Conservation (phyloP, 2,888 invertebrate species). For the Halocaridina rubra region DNA sequence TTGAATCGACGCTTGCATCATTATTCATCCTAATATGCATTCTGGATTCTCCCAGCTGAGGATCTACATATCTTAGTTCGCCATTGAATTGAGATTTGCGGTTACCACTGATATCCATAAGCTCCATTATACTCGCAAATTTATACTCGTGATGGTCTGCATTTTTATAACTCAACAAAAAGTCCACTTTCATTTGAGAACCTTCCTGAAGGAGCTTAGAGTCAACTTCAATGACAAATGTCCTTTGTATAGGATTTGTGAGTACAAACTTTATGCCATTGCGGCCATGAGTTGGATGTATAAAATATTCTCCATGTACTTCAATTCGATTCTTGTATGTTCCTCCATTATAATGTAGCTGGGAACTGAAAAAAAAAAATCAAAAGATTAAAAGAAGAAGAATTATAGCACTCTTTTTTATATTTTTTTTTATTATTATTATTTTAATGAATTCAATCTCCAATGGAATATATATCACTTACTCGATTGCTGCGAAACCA, state of each 20-base stretch:
- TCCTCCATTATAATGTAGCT: not conserved
- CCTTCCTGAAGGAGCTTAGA: not conserved
- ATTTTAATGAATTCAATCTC: too few species aligned
- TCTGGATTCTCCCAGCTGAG: not conserved
- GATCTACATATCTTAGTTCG: not conserved
- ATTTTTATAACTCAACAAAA: not conserved
- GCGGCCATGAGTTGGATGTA: not conserved
- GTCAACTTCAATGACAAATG: not conserved
- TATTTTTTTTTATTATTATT: too few species aligned
- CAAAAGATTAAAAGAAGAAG: too few species aligned
- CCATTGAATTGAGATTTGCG: not conserved
- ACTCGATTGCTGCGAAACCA: not conserved
- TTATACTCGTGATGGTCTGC: not conserved
- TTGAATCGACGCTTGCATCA: too few species aligned
- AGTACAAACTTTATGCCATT: not conserved
- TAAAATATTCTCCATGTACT: not conserved
- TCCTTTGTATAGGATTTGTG: not conserved
- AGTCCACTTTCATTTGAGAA: not conserved
- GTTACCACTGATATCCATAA: not conserved
- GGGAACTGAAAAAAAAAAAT: too few species aligned
- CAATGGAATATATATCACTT: not conserved
- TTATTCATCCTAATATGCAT: too few species aligned
- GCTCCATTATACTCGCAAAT: not conserved
- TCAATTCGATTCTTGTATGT: not conserved
- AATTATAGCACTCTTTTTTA: too few species aligned